Evolutionary conservation across 2,888 invertebrate genomes (phyloP), one percentile per base, ranked within the genome.

Genomic region (Oasisia sp.): DNA sequence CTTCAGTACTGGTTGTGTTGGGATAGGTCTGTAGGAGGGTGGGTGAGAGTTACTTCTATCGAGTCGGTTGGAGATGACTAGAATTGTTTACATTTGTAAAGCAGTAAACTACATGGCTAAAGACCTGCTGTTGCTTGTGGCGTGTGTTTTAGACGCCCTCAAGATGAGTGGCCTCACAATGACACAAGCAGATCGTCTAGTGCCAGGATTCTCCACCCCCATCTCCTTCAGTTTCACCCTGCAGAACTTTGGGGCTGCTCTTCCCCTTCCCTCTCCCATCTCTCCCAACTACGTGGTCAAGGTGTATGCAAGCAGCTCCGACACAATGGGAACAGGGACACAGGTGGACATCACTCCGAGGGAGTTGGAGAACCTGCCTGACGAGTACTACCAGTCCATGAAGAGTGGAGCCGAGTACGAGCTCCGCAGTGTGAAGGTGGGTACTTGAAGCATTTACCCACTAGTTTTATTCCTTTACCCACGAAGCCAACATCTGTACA

Each of bases 231-330:
- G 50, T 50, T 38, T 50, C 50, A 12, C n/a, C 32, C 44, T 91
- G 50, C 91, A 91, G 91, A 91, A 91, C 91, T 14, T 91, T 38
- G 91, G 91, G 14, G 91, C 27, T 14, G 91, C 12, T 27, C 91
- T 91, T 14, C 45, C 91, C 91, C 50, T 50, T 9, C 44, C 91
- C 50, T 32, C 91, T 32, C 27, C 45, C 44, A 32, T 27, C 44
- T 45, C 5, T 44, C 91, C 91, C 50, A 44, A 91, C 91, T 91
- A 91, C n/a, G 32, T 32, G 5, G 5, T 91, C 45, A 91, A 44
- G 32, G 45, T 91, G 45, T 91, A 45, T 11, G 45, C 50, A 0
- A 45, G 45, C 32, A 32, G 12, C 91, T 38, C 32, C 27, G 45
- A 45, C 32, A 50, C 32, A 5, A 14, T n/a, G 19, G 50, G 12